phyloP scores from a whole-genome alignment of 2,113 vertebrate species.

The Myotis yumanensis region DNA sequence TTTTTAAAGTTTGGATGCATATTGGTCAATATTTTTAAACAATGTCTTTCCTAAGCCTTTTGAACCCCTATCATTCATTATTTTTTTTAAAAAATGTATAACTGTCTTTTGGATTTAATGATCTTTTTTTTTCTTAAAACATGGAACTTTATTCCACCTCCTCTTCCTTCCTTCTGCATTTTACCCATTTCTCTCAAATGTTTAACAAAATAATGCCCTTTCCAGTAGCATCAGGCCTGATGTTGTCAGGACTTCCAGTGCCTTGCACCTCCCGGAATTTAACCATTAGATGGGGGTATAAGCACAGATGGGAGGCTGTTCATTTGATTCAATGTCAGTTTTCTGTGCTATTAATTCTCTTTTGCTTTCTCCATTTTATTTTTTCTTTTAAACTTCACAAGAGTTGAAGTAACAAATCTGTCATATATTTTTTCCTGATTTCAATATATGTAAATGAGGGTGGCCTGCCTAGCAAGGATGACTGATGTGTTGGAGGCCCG shows the following conservation, averaged over 20 bases:
- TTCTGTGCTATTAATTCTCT: neutral
- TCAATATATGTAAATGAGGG: neutral
- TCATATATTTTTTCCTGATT: neutral
- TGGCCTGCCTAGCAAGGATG: neutral
- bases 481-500: neutral
- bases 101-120: neutral
- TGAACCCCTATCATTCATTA: neutral
- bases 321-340: neutral
- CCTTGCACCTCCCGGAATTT: neutral
- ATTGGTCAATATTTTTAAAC: constrained; percentile 17
- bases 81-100: neutral
- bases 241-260: neutral
- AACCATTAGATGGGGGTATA: fast-evolving
- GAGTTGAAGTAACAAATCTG: neutral
- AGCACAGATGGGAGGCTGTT: neutral
- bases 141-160: neutral
- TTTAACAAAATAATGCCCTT: constrained; percentile 3
- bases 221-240: neutral
- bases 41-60: neutral
- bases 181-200: neutral
- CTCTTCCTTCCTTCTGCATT: neutral
- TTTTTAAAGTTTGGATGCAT: neutral
- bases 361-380: neutral
- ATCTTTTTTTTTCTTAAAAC: neutral
- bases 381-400: neutral